phyloP scores from a whole-genome alignment of 2,113 vertebrate species.

The Canis aureus region DNA sequence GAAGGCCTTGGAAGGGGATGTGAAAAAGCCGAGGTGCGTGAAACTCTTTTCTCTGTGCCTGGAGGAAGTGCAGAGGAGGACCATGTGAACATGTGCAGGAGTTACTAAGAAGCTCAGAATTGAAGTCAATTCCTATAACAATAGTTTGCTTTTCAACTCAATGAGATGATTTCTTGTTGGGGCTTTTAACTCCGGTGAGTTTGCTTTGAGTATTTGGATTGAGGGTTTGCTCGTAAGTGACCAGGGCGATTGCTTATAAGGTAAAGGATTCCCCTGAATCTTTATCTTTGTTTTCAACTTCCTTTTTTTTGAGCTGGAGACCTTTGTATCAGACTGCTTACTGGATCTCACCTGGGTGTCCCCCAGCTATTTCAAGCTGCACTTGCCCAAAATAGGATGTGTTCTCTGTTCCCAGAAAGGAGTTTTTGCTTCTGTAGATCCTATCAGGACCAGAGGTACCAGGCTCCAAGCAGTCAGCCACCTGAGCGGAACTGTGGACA shows the following conservation, averaged over 20 bases:
- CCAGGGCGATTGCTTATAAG: conserved; percentile 9
- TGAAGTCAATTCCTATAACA: background rate
- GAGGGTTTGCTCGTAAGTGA: conserved; percentile 40
- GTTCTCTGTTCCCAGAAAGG: conserved; percentile 54
- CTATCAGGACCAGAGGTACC: background rate
- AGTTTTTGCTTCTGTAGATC: conserved; percentile 4
- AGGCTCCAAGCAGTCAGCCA: background rate
- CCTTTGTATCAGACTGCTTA: conserved; percentile 31
- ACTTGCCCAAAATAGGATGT: conserved; percentile 48
- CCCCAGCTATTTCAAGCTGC: conserved; percentile 40
- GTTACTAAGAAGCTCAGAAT: background rate
- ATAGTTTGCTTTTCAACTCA: conserved; percentile 34
- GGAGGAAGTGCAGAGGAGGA: background rate
- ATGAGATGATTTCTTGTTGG: conserved; percentile 47
- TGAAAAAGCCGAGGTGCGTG: background rate
- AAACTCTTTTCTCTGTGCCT: background rate
- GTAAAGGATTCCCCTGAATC: conserved; percentile 39
- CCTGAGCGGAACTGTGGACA: background rate
- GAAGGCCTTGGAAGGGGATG: background rate
- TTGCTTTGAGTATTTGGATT: conserved; percentile 59
- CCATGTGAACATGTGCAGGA: background rate
- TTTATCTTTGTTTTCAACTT: conserved; percentile 65
- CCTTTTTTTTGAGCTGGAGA: conserved; percentile 60
- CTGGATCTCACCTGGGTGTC: conserved; percentile 41
- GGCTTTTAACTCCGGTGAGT: conserved; percentile 53